Conservation (phyloP, 1,140 invertebrate species). For the Drosophila auraria region DNA sequence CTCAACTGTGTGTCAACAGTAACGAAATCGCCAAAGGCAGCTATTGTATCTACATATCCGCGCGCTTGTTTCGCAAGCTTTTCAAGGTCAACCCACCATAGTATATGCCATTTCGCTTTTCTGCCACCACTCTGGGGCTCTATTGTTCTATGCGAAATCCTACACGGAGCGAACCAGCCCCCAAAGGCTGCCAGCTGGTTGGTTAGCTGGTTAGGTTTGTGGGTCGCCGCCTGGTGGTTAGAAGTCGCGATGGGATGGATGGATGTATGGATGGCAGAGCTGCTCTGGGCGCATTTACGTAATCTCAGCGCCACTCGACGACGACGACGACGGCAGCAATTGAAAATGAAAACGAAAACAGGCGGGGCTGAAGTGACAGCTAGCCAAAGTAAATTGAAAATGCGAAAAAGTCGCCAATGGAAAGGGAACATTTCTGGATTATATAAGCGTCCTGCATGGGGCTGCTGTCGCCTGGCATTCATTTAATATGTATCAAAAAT, state of each 20-base stretch:
- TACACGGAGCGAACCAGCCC: conserved; percentile 41
- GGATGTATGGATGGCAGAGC: conserved; percentile 20
- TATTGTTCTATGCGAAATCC: conserved; percentile 56
- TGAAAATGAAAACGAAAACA: conserved; percentile 64
- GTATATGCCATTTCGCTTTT: conserved; percentile 53
- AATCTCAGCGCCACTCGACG: conserved; percentile 67
- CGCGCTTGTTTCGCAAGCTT: conserved; percentile 55
- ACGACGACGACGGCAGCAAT: conserved; percentile 36
- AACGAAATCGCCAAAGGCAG: conserved; percentile 33
- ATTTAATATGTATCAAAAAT: conserved; percentile 37
- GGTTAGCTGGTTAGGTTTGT: conserved; percentile 2
- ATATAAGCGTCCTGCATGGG: conserved; percentile 28
- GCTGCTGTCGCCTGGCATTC: conserved; percentile 12
- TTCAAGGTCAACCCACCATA: conserved; percentile 49
- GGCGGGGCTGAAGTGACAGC: conserved; percentile 32
- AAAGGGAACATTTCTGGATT: conserved; percentile 40
- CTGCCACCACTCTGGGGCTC: conserved; percentile 30
- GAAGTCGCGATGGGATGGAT: conserved; percentile 21
- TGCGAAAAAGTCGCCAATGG: conserved; percentile 18
- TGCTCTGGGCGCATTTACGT: conserved; percentile 67
- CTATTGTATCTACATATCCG: conserved; percentile 45
- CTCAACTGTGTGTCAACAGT: conserved; percentile 55
- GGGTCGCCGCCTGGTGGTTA: conserved; percentile 15
- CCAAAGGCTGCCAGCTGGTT: conserved; percentile 31
- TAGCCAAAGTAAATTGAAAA: conserved; percentile 52